These are phyloP conservation scores for Ornithoptera alexandrae DNA, from an alignment of 2,888 invertebrate species.

Conservation along the genomic window DNA sequence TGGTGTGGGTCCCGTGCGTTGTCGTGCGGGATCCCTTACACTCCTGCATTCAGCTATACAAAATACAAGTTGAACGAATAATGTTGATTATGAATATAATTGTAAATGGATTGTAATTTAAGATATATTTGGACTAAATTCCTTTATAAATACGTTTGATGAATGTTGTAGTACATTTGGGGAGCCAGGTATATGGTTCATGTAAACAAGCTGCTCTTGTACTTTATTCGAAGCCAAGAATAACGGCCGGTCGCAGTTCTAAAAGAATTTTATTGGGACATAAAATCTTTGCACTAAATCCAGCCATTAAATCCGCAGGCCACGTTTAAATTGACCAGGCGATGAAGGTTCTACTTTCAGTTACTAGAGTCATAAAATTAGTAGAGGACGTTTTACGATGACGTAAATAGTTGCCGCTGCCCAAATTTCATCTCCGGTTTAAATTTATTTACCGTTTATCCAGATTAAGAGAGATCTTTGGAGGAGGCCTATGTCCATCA, in stretches of 20 bases:
- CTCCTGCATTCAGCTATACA: too few species aligned
- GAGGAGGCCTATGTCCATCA: too few species aligned
- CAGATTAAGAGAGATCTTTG: too few species aligned
- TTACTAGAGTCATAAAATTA: slow-evolving; percentile 27
- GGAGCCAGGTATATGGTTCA: neutral
- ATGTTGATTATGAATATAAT: too few species aligned
- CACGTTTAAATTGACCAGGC: slow-evolving; percentile 71
- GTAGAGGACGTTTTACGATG: slow-evolving; percentile 26
- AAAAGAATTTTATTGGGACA: slow-evolving; percentile 67
- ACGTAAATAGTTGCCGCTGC: slow-evolving; percentile 15
- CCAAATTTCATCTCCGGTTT: neutral
- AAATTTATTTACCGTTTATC: neutral
- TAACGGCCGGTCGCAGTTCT: slow-evolving; percentile 66
- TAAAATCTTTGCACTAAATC: slow-evolving; percentile 70
- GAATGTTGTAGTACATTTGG: neutral
- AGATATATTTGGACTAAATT: too few species aligned
- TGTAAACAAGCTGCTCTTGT: slow-evolving; percentile 16
- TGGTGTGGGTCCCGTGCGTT: too few species aligned
- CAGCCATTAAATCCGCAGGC: slow-evolving; percentile 59
- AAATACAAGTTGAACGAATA: too few species aligned
- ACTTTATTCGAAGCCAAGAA: slow-evolving; percentile 64
- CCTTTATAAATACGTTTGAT: too few species aligned
- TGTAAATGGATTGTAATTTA: too few species aligned
- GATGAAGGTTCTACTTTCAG: slow-evolving; percentile 24
- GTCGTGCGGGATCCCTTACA: too few species aligned